These are phyloP conservation scores for Junco hyemalis DNA, from an alignment of 2,113 vertebrate genomes.

Conservation along the genomic window DNA sequence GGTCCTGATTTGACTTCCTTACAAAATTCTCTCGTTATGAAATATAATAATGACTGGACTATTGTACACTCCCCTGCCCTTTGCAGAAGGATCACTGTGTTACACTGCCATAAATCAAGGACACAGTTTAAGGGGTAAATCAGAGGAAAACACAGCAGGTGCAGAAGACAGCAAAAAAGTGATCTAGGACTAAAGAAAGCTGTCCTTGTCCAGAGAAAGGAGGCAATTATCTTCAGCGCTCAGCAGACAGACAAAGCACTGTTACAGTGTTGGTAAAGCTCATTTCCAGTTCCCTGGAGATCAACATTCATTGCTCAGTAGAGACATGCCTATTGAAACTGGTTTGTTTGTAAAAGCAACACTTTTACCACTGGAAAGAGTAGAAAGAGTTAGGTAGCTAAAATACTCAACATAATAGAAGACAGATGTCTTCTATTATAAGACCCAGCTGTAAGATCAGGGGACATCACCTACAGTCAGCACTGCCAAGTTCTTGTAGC, in stretches of 20 bases:
- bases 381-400: conserved; percentile 29
- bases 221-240: neutral
- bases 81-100: neutral
- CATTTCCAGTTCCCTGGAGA: neutral
- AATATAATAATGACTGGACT: neutral
- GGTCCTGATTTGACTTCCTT: neutral
- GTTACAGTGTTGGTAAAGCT: neutral
- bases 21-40: neutral
- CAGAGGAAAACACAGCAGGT: neutral
- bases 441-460: neutral
- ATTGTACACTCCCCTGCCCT: neutral
- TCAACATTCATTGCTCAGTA: neutral
- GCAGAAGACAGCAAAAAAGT: neutral
- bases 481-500: neutral
- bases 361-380: neutral
- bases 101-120: neutral
- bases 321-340: neutral
- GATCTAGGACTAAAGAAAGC: neutral
- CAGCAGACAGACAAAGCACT: neutral
- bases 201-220: neutral
- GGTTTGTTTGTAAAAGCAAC: neutral
- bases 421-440: neutral
- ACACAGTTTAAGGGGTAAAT: neutral
- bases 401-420: neutral
- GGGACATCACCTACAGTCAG: neutral